Base-by-base conservation (phyloP, 1,140 invertebrate genomes). In the Brachionus asplanchnoidis region DNA sequence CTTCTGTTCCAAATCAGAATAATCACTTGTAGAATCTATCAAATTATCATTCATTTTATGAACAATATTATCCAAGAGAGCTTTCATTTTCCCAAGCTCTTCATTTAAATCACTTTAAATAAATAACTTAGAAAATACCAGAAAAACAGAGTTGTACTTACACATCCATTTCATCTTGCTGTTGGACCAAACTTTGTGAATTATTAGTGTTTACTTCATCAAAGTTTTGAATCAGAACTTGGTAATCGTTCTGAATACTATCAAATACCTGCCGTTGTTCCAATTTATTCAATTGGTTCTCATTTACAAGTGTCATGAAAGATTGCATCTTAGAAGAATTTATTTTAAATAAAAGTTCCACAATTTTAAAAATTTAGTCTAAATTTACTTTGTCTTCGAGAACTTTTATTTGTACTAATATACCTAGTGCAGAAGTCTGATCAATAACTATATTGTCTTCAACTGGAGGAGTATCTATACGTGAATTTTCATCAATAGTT, bases 41-140 rank as follows among this genome's bases (percentile, higher is more conserved):
- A 84, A 53, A 70, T 84, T 84, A 70, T 73, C 42, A 36, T 17
- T 73, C 40, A 84, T 84, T 73, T 68, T 68, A n/a, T 84, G 26
- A 11, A 84, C 82, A 70, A 84, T 84, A 36, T 70, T 50, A 32
- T 68, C 28, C 14, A 84, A 73, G n/a, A 84, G 42, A 40, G 53
- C 9, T 46, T 70, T 84, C 82, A 84, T 84, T 46, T 46, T 68
- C 17, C 53, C 82, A 36, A 84, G 42, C 50, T 73, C 82, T 46
- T 68, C 44, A 44, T 84, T 84, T 26, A 84, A 70, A 84, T 84
- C 82, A 20, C 82, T 84, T 23, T 23, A 44, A 46, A 44, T 50
- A 83, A 14, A 83, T 83, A 28, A 0, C 40, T 68, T 36, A 5
- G 26, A 36, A 42, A 66, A 66, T 40, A n/a, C 11, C 20, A 83